Conservation (phyloP, 2,888 invertebrate genomes). For the Dusona sp. region DNA sequence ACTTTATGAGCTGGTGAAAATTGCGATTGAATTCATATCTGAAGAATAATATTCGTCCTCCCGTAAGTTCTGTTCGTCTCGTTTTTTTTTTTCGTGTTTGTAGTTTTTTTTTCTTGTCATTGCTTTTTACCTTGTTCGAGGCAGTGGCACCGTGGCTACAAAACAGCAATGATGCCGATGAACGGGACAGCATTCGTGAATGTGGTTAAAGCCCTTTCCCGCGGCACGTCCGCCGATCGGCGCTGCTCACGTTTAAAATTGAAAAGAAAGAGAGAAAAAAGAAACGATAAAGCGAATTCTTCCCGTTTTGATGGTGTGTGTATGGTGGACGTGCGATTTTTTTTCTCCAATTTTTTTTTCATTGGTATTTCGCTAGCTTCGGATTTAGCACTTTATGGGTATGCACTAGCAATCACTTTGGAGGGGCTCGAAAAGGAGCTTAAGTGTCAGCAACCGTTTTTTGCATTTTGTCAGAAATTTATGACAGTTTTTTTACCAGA, state of each 20-base stretch:
- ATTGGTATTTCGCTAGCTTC: conserved; percentile 20
- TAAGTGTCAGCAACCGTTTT: neutral
- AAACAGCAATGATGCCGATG: conserved; percentile 83
- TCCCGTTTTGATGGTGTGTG: conserved; percentile 50
- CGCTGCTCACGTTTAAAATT: conserved; percentile 82
- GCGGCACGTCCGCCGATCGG: conserved; percentile 81
- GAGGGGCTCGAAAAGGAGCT: neutral
- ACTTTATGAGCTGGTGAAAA: neutral
- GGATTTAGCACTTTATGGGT: conserved; percentile 28
- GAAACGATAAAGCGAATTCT: conserved; percentile 67
- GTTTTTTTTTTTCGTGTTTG: conserved; percentile 33
- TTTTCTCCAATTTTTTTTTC: conserved; percentile 13
- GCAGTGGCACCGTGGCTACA: conserved; percentile 81
- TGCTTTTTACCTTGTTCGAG: conserved; percentile 82
- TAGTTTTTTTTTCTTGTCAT: conserved; percentile 67
- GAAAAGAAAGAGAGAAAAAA: conserved; percentile 72
- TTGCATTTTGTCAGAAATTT: neutral
- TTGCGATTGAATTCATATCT: conserved; percentile 35
- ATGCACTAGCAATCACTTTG: conserved; percentile 42
- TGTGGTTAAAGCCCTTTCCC: conserved; percentile 81
- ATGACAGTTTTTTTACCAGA: neutral
- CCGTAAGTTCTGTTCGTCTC: conserved; percentile 37
- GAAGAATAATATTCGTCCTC: conserved; percentile 39
- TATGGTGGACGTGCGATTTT: conserved; percentile 21
- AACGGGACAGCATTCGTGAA: conserved; percentile 83